A percentile compares a stretch with the other conserved stretches of the same genome.
Evolutionary conservation across 2,888 invertebrate species (phyloP).

Genomic region (Cephus spinipes): DNA sequence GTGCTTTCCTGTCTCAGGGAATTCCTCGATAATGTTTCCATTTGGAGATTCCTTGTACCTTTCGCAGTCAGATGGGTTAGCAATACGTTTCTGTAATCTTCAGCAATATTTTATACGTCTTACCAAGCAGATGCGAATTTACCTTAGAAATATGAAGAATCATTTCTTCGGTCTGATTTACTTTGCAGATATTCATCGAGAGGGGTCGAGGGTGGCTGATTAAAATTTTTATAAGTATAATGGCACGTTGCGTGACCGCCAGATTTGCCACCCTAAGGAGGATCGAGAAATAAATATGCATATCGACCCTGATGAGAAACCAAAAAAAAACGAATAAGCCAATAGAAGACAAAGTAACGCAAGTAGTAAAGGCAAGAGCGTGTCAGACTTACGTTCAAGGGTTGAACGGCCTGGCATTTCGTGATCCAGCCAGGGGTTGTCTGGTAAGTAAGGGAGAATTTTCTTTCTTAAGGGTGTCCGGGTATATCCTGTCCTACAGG

Average conservation of each 20-base stretch:
- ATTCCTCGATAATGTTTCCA: neutral
- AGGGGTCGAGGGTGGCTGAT: neutral
- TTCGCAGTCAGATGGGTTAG: neutral
- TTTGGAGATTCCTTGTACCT: neutral
- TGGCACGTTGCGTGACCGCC: neutral
- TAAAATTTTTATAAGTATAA: neutral
- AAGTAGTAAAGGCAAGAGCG: neutral
- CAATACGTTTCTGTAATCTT: neutral
- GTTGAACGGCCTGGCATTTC: slow-evolving; percentile 25
- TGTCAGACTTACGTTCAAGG: neutral
- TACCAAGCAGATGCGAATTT: neutral
- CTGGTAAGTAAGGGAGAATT: neutral
- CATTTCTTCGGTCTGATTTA: neutral
- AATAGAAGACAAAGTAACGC: neutral
- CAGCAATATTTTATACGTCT: neutral
- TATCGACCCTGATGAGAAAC: neutral
- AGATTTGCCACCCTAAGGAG: neutral
- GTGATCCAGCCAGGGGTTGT: slow-evolving; percentile 13
- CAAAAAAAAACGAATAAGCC: neutral
- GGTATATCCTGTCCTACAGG: no score
- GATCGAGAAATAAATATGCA: slow-evolving; percentile 9
- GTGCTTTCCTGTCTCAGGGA: neutral
- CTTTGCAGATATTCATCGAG: neutral
- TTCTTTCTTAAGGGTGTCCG: neutral
- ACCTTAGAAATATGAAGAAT: neutral